Evolutionary conservation across 2,797 vertebrate species (phyloP).

Genomic region (Rhyacichthys aspro): DNA sequence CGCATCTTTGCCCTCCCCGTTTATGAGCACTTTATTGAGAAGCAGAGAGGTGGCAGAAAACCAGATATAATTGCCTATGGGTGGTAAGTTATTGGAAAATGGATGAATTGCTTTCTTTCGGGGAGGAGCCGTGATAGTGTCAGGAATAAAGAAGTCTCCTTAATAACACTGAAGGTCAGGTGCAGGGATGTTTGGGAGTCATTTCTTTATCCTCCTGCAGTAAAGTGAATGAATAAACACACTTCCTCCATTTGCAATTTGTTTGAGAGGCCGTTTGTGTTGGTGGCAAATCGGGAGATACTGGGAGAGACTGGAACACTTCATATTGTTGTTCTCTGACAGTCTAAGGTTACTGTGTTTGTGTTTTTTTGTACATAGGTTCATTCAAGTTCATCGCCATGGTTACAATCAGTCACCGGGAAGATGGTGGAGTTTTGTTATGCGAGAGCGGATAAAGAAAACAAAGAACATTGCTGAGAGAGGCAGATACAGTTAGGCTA

Average conservation of each 20-base stretch:
- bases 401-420: slow-evolving; percentile 40
- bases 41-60: slow-evolving; percentile 10
- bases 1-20: slow-evolving; percentile 74
- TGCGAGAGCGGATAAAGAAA: slow-evolving; percentile 42
- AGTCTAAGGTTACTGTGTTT: slow-evolving; percentile 26
- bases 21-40: slow-evolving; percentile 75
- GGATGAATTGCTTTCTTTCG: slow-evolving; percentile 75
- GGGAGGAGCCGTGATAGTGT: slow-evolving; percentile 60
- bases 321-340: slow-evolving; percentile 43
- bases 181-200: slow-evolving; percentile 50
- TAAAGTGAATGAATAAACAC: slow-evolving; percentile 57
- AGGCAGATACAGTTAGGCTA: slow-evolving; percentile 14
- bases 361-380: slow-evolving; percentile 38
- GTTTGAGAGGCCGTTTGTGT: slow-evolving; percentile 32
- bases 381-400: slow-evolving; percentile 47
- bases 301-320: slow-evolving; percentile 5
- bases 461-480: slow-evolving; percentile 62
- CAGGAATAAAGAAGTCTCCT: slow-evolving; percentile 68
- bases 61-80: slow-evolving; percentile 77
- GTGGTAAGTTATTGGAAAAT: slow-evolving; percentile 80
- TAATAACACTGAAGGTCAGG: slow-evolving; percentile 77
- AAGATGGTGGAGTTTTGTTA: slow-evolving; percentile 25
- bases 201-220: slow-evolving; percentile 39
- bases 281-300: slow-evolving; percentile 22
- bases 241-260: slow-evolving; percentile 53